phyloP scores from a whole-genome alignment of 2,797 vertebrate genomes.

The Sebastes ruberrimus region DNA sequence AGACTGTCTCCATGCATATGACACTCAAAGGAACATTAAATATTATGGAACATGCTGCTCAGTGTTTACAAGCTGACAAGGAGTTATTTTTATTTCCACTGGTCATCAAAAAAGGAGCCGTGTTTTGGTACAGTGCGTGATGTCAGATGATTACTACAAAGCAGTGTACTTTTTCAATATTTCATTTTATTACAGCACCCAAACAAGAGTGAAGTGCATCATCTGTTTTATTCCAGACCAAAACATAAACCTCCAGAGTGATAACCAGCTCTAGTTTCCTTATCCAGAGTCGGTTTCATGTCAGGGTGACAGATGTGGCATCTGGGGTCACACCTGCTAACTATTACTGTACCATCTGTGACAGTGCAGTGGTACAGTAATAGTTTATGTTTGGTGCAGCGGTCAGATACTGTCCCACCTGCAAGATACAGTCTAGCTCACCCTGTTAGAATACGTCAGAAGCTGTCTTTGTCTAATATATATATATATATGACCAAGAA shows the following conservation, averaged over 20 bases:
- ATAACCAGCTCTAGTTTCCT: conserved; percentile 4
- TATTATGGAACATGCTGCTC: conserved; percentile 76
- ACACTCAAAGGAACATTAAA: conserved; percentile 8
- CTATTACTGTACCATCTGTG: conserved; percentile 30
- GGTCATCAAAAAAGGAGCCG: neutral
- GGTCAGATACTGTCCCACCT: conserved; percentile 20
- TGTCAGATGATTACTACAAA: conserved; percentile 45
- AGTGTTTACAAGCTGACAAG: conserved; percentile 55
- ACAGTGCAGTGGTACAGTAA: conserved; percentile 7
- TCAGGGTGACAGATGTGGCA: conserved; percentile 21
- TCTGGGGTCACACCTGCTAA: conserved; percentile 45
- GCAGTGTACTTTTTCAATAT: neutral
- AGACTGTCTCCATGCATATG: neutral
- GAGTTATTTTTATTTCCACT: neutral
- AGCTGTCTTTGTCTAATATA: neutral
- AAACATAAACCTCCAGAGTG: conserved; percentile 34
- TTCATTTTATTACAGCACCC: conserved; percentile 25
- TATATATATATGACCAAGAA: neutral
- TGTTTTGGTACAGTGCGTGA: conserved; percentile 52
- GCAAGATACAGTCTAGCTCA: neutral
- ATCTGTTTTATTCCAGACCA: conserved; percentile 18
- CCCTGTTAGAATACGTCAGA: neutral
- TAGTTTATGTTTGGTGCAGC: neutral
- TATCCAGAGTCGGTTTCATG: conserved; percentile 13
- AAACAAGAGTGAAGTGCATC: conserved; percentile 34